phyloP scores from a whole-genome alignment of 2,113 vertebrate genomes.

The Podarcis raffonei region DNA sequence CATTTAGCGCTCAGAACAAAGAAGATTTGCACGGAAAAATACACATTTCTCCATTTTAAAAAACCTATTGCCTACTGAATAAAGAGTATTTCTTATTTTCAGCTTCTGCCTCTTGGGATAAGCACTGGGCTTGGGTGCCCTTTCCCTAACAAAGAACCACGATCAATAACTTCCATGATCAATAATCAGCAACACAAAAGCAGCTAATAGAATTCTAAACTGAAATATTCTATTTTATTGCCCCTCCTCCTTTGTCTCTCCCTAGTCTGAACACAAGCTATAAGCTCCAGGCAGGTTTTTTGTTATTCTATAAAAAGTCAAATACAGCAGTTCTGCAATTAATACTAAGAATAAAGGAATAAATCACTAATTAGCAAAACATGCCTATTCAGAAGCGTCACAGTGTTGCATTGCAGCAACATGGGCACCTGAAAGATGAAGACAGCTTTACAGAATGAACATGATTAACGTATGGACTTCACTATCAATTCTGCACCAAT shows the following conservation, averaged over 20 bases:
- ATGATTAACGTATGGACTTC: too few relatives aligned
- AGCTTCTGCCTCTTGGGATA: background rate
- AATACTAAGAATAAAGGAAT: background rate
- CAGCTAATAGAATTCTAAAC: background rate
- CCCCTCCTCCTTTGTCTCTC: background rate
- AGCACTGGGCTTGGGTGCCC: background rate
- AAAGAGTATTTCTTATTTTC: background rate
- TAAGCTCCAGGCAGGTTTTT: background rate
- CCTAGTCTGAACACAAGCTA: background rate
- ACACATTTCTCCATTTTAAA: background rate
- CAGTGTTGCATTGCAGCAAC: background rate
- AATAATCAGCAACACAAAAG: background rate
- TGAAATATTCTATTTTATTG: background rate
- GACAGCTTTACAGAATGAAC: too few relatives aligned
- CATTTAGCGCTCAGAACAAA: slow-evolving; percentile 48
- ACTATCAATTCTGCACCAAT: too few relatives aligned
- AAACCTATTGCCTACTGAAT: background rate
- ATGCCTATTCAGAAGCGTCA: background rate
- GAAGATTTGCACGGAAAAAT: background rate
- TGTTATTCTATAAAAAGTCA: too few relatives aligned
- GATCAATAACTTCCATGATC: too few relatives aligned
- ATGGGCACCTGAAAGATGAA: background rate
- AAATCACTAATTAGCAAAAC: background rate
- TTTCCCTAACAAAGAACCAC: background rate
- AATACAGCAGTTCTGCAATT: too few relatives aligned